Base-by-base conservation (phyloP, 2,888 invertebrate species). In the Amblyjoppa fuscipennis region DNA sequence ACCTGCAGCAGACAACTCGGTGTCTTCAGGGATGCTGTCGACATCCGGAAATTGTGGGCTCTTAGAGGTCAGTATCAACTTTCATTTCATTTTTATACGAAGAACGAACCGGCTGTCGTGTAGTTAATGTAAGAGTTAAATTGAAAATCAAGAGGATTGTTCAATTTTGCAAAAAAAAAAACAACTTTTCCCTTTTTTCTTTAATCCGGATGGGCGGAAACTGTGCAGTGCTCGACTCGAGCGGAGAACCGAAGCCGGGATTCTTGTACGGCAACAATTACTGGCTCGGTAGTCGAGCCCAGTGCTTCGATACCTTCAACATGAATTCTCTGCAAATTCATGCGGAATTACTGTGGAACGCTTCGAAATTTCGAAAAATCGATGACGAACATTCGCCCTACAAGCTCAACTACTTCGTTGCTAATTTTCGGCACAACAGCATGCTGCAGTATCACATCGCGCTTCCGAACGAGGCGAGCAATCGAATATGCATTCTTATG, bases 231-330 rank as follows among this genome's bases (percentile, higher is more conserved):
- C 90, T 96, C 61, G 96, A 96, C 90, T 94, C 96, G 5, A 96
- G 96, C 76, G 96, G 96, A 16, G 92, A 92, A 16, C 95, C 95
- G 4, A 94, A 93, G 0, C 89, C 95, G 0, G 96, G 96, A 2
- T 96, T 96, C 89, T 90, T 95, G 0, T 95, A 95, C 87, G 96
- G 96, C 0, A 95, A 96, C 85, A 96, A 96, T 91, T 95, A 95
- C 74, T 96, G 96, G 96, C 88, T 96, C 53, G 96, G 96, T 13
- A 95, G 95, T 31, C 94, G 93, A 53, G 93, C 93, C 61, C 95
- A 95, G 20, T 96, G 96, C 89, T 87, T 92, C 2, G 95, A 95
- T 1, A 91, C 95, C 0, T 84, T 87, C 0, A 93, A 94, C 64
- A 90, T 80, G 0, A 87, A 81, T 16, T 91, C 90, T 5, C 84